Evolutionary conservation across 2,888 invertebrate genomes (phyloP).

Genomic region (Sphaerophoria taeniata): DNA sequence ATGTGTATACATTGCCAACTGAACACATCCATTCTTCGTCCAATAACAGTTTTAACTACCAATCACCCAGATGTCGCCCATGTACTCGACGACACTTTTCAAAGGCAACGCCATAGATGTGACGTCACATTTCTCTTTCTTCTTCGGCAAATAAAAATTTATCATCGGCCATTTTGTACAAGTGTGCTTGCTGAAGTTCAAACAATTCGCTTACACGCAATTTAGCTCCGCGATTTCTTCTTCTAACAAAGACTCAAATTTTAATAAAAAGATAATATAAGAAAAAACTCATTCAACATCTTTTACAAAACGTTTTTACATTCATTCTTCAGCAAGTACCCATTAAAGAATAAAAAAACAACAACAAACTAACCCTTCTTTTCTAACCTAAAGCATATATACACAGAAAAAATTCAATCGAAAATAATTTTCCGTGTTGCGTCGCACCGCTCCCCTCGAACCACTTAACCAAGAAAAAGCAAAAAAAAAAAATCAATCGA

Average conservation of each 20-base stretch:
- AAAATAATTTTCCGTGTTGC: slow-evolving; percentile 64
- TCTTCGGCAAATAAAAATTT: slow-evolving; percentile 62
- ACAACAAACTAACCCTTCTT: slow-evolving; percentile 37
- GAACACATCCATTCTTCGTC: slow-evolving; percentile 35
- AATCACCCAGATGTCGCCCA: slow-evolving; percentile 47
- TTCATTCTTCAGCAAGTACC: slow-evolving; percentile 65
- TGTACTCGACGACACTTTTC: slow-evolving; percentile 54
- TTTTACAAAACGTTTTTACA: slow-evolving; percentile 38
- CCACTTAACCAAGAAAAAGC: slow-evolving; percentile 37
- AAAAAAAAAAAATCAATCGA: slow-evolving; percentile 64
- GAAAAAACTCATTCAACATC: slow-evolving; percentile 28
- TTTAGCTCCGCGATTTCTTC: slow-evolving; percentile 59
- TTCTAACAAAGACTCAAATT: slow-evolving; percentile 43
- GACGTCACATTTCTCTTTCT: slow-evolving; percentile 75
- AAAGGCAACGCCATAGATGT: slow-evolving; percentile 75
- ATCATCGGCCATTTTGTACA: slow-evolving; percentile 77
- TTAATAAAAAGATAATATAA: slow-evolving; percentile 42
- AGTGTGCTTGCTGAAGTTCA: slow-evolving; percentile 76
- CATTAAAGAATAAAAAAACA: slow-evolving; percentile 15
- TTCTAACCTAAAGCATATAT: not conserved
- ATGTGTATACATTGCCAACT: no score
- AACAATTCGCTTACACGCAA: slow-evolving; percentile 70
- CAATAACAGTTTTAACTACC: not conserved
- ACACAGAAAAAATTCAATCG: slow-evolving; percentile 19
- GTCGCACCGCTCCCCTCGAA: slow-evolving; percentile 42